Percentiles rank a stretch among this genome's conserved stretches.
Conservation (phyloP, 1,140 invertebrate species). For the Sarcophaga bullata region DNA sequence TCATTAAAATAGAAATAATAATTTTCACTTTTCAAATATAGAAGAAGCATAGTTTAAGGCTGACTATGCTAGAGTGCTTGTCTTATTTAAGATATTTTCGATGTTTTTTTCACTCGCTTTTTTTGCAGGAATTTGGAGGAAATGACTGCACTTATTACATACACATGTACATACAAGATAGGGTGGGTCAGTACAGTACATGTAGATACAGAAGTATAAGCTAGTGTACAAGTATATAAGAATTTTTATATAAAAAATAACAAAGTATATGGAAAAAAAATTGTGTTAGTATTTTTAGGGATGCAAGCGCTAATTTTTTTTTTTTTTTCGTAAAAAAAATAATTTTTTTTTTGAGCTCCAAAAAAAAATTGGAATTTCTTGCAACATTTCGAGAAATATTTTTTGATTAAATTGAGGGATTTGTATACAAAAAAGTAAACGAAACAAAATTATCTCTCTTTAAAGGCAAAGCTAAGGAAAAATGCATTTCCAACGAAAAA, state of each 20-base stretch:
- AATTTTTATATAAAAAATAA: neutral
- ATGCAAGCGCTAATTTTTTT: constrained; percentile 11
- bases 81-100: constrained; percentile 29
- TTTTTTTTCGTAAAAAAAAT: too few relatives aligned
- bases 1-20: too few relatives aligned
- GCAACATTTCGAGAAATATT: too few relatives aligned
- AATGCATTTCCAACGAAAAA: constrained; percentile 8
- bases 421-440: neutral
- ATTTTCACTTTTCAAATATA: too few relatives aligned
- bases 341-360: too few relatives aligned
- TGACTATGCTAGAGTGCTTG: too few relatives aligned
- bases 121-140: neutral
- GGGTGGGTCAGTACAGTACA: too few relatives aligned
- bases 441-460: neutral
- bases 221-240: neutral
- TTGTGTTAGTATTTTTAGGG: constrained; percentile 20
- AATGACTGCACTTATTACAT: neutral
- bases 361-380: too few relatives aligned
- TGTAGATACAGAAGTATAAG: too few relatives aligned
- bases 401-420: neutral
- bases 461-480: neutral
- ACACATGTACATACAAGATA: too few relatives aligned
- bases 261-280: neutral
- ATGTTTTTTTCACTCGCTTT: neutral
- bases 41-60: too few relatives aligned